A percentile compares a stretch with the other conserved stretches of the same genome.
Evolutionary conservation across 2,888 invertebrate genomes (phyloP).

Genomic region (Drosophila longiperda): DNA sequence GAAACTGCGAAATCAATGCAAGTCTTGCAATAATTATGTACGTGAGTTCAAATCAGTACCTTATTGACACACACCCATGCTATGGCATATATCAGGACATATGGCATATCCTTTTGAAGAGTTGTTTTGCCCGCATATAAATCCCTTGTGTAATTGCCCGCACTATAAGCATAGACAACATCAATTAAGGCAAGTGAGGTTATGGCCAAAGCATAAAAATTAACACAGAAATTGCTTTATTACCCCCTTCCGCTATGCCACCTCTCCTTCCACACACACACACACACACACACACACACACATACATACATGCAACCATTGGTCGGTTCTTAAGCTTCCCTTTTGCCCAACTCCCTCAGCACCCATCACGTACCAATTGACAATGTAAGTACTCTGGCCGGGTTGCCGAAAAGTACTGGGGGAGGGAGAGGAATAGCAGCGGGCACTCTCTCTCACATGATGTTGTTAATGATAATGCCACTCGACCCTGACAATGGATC

Average conservation of each 20-base stretch:
- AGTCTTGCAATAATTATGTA: not conserved
- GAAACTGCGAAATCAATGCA: not conserved
- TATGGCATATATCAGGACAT: too few relatives aligned
- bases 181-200: slow-evolving; percentile 64
- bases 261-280: not conserved
- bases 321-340: slow-evolving; percentile 5
- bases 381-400: slow-evolving; percentile 49
- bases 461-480: slow-evolving; percentile 74
- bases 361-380: slow-evolving; percentile 58
- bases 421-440: not conserved
- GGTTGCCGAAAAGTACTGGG: not conserved
- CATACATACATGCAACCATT: slow-evolving; percentile 3
- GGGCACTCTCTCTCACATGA: slow-evolving; percentile 58
- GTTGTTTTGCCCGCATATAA: slow-evolving; percentile 18
- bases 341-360: slow-evolving; percentile 2
- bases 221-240: slow-evolving; percentile 76
- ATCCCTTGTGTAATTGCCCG: slow-evolving; percentile 46
- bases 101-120: not conserved
- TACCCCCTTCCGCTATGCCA: slow-evolving; percentile 30
- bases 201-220: slow-evolving; percentile 71
- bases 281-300: slow-evolving; percentile 1
- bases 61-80: not conserved
- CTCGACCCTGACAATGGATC: slow-evolving; percentile 47
- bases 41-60: not conserved
- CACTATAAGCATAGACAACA: slow-evolving; percentile 59